Percentiles rank a stretch among this genome's conserved stretches.
These are phyloP conservation scores for Litocranius walleri DNA, from an alignment of 2,113 vertebrate species.

Conservation along the genomic window DNA sequence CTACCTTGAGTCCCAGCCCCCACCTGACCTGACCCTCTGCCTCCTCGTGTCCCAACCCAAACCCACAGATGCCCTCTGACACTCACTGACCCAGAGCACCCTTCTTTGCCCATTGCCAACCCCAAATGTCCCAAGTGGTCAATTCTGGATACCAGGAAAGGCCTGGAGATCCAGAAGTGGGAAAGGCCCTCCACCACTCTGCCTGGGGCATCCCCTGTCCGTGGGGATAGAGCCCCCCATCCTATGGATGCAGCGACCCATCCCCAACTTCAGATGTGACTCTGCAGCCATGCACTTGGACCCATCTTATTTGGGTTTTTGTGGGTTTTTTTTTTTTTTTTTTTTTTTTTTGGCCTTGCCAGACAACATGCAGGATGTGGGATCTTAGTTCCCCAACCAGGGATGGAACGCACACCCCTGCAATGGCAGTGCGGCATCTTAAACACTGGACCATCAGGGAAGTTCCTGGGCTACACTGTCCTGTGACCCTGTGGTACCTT, in stretches of 20 bases:
- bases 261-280: background rate
- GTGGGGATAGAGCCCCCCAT: background rate
- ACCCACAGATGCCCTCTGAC: background rate
- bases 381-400: background rate
- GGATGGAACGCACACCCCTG: background rate
- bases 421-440: background rate
- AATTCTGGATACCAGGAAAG: background rate
- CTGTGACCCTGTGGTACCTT: background rate
- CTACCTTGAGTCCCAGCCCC: background rate
- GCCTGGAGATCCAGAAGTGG: background rate
- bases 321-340: background rate
- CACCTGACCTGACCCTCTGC: background rate
- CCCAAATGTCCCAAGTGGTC: background rate
- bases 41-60: background rate
- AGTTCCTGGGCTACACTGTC: background rate
- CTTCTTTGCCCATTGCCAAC: background rate
- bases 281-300: background rate
- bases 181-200: background rate
- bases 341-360: background rate
- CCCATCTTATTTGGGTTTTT: background rate
- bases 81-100: background rate
- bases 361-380: background rate
- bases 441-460: background rate
- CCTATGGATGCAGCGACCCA: background rate
- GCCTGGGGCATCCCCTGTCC: rapidly evolving